Evolutionary conservation across 1,140 invertebrate species (phyloP).

Genomic region (Augochlora pura): DNA sequence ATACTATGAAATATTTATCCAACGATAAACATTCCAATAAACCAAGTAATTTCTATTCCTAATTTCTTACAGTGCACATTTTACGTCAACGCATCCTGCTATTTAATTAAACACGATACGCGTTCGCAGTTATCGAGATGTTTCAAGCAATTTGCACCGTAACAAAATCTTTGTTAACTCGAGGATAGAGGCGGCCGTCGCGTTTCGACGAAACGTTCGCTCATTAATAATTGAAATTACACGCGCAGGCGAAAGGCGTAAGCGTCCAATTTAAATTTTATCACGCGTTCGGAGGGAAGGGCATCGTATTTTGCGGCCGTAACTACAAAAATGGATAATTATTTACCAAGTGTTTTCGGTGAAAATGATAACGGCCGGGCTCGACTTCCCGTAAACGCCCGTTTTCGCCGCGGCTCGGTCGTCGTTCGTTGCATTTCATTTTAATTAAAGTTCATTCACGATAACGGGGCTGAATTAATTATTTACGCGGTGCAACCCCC

Average conservation of each 20-base stretch:
- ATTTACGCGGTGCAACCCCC: constrained; percentile 12
- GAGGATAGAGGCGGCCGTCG: not conserved
- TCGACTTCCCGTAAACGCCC: constrained; percentile 9
- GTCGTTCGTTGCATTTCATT: not conserved
- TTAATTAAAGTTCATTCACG: constrained; percentile 43
- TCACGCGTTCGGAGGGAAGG: not conserved
- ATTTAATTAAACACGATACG: not conserved
- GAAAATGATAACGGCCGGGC: constrained; percentile 17
- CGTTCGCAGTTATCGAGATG: not conserved
- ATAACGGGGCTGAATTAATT: constrained; percentile 34
- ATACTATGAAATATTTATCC: too few relatives aligned
- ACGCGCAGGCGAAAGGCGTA: not conserved
- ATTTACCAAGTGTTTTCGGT: constrained; percentile 26
- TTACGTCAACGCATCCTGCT: too few relatives aligned
- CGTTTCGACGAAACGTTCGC: not conserved
- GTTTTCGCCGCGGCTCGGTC: not conserved
- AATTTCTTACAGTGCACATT: too few relatives aligned
- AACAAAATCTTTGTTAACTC: not conserved
- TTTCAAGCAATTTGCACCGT: not conserved
- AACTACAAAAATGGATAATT: constrained; percentile 34
- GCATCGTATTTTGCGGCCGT: not conserved
- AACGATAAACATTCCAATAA: too few relatives aligned
- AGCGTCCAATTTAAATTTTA: constrained; percentile 16
- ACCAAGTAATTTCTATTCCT: too few relatives aligned
- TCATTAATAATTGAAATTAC: constrained; percentile 1